A percentile compares a stretch with the other conserved stretches of the same genome.
Evolutionary conservation across 1,140 invertebrate species (phyloP).

Genomic region (Coenobita brevimanus): DNA sequence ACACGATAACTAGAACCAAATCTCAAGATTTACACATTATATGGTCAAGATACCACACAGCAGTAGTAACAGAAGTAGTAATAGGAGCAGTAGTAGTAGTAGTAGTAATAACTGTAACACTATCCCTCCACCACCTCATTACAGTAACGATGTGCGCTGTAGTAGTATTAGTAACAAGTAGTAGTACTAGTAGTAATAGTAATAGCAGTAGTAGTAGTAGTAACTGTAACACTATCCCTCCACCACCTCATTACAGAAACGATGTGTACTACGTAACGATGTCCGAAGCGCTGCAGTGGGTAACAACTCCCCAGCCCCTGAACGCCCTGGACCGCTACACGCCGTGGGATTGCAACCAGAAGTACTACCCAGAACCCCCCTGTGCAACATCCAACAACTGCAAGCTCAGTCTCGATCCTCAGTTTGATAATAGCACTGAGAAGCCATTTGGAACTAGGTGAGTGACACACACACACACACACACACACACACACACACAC

Average conservation of each 20-base stretch:
- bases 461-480: background rate
- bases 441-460: conserved; percentile 50
- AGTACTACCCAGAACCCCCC: conserved; percentile 75
- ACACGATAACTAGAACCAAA: no score
- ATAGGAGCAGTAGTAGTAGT: no score
- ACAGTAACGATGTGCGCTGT: no score
- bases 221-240: no score
- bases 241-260: conserved; percentile 31
- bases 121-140: no score
- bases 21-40: no score
- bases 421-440: conserved; percentile 70
- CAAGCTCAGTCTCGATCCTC: conserved; percentile 84
- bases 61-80: no score
- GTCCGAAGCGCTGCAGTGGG: conserved; percentile 92
- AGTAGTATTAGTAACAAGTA: background rate
- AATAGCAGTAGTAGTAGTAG: background rate
- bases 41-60: no score
- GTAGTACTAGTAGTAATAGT: background rate
- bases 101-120: no score
- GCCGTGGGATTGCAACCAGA: conserved; percentile 85
- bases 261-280: conserved; percentile 93
- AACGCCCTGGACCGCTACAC: conserved; percentile 83
- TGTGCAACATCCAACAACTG: conserved; percentile 91
- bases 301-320: conserved; percentile 86
- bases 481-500: background rate